phyloP scores from a whole-genome alignment of 2,113 vertebrate genomes.

The Laticauda laticaudata region DNA sequence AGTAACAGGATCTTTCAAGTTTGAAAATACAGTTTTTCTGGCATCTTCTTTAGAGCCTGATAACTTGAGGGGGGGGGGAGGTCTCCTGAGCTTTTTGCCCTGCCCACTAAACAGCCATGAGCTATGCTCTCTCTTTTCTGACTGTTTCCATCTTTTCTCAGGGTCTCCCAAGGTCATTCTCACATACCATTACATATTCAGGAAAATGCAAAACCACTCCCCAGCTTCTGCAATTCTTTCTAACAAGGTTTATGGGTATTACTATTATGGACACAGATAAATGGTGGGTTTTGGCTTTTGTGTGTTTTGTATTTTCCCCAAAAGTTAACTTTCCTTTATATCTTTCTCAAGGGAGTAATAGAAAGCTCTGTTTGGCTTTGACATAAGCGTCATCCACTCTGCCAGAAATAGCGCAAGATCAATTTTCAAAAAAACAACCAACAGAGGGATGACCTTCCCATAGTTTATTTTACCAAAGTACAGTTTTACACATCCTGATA shows the following conservation, averaged over 20 bases:
- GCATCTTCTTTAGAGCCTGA: neutral
- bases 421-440: slow-evolving; percentile 2
- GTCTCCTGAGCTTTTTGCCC: neutral
- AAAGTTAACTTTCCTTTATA: neutral
- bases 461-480: neutral
- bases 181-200: neutral
- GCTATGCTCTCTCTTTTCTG: neutral
- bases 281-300: neutral
- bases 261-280: neutral
- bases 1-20: neutral
- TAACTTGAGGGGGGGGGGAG: neutral
- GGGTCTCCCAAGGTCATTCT: neutral
- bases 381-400: neutral
- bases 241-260: neutral
- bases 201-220: neutral
- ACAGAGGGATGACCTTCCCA: neutral
- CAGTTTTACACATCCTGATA: neutral
- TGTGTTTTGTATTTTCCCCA: neutral
- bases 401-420: neutral
- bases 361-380: slow-evolving; percentile 6
- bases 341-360: neutral
- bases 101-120: neutral
- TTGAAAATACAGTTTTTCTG: neutral
- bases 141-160: neutral
- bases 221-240: neutral